Base-by-base conservation (phyloP, 1,140 invertebrate species). In the Ostrea edulis region DNA sequence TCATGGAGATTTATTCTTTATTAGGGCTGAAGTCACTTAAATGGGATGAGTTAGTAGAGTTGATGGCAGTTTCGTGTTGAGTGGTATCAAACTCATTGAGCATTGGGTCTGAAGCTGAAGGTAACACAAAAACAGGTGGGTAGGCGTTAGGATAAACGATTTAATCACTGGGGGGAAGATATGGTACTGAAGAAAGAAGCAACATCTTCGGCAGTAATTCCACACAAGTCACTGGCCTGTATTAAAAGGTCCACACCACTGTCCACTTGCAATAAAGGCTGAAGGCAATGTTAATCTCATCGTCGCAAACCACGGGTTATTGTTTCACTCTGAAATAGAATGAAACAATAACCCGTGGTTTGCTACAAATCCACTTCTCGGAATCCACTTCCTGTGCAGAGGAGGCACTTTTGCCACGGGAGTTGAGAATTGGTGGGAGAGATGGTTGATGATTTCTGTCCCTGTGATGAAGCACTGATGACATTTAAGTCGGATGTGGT, bases 171-270 rank as follows among this genome's bases (percentile, higher is more conserved):
- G 65, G 12, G 8, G 8, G 65, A 71, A 9, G 65, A 71, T 14
- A 44, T 82, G 51, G 25, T 25, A 5, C 52, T 84, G 12, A 62
- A 54, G 12, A 25, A 25, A 84, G 83, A 22, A 35, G 54, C 11
- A 5, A 55, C 8, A 17, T 55, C 52, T 29, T 58, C 54, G 20
- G 55, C 54, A 12, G 83, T 55, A 20, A 84, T 84, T n/a, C 83
- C 54, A 29, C 83, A 53, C 25, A 84, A 25, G n/a, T 84, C 54
- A 35, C 54, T 84, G 52, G 52, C 83, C 14, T 84, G 83, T 25
- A 81, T 62, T 20, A 85, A 68, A 11, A 71, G 25, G n/a, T 85
- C 51, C 9, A 81, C 20, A 25, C 83, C 54, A 84, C 83, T 68
- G 84, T 85, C 20, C 25, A 65, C 8, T 55, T 25, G 22, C 52